A percentile compares a stretch with the other conserved stretches of the same genome.
phyloP scores from a whole-genome alignment of 1,140 invertebrate genomes.

The Musca domestica region DNA sequence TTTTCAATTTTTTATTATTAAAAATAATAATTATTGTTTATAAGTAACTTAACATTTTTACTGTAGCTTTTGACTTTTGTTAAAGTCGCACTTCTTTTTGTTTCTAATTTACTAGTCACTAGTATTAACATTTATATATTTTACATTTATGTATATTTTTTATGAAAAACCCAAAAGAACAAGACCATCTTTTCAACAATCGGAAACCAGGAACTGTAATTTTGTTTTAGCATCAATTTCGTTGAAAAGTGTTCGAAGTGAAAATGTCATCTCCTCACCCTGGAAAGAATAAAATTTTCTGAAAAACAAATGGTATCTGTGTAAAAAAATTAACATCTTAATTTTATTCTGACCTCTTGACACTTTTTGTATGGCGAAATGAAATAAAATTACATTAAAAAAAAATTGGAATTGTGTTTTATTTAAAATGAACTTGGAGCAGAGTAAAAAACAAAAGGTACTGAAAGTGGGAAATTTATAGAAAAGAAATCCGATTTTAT shows the following conservation, averaged over 20 bases:
- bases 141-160: not conserved
- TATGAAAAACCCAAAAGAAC: constrained; percentile 13
- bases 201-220: not conserved
- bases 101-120: no score
- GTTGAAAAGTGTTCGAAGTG: not conserved
- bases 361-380: not conserved
- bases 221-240: no score
- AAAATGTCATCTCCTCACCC: not conserved
- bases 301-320: constrained; percentile 18
- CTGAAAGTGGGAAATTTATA: no score
- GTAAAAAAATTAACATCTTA: constrained; percentile 9
- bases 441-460: no score
- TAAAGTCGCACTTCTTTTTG: not conserved
- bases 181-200: not conserved
- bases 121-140: no score
- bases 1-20: not conserved
- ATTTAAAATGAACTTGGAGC: no score
- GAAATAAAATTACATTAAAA: constrained; percentile 9
- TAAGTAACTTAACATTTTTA: constrained; percentile 7
- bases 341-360: not conserved
- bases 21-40: not conserved
- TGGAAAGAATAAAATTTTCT: not conserved
- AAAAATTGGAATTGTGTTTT: constrained; percentile 2
- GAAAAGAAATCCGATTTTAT: no score
- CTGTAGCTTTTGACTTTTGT: not conserved